phyloP scores from a whole-genome alignment of 1,140 invertebrate species.

The Maconellicoccus hirsutus region DNA sequence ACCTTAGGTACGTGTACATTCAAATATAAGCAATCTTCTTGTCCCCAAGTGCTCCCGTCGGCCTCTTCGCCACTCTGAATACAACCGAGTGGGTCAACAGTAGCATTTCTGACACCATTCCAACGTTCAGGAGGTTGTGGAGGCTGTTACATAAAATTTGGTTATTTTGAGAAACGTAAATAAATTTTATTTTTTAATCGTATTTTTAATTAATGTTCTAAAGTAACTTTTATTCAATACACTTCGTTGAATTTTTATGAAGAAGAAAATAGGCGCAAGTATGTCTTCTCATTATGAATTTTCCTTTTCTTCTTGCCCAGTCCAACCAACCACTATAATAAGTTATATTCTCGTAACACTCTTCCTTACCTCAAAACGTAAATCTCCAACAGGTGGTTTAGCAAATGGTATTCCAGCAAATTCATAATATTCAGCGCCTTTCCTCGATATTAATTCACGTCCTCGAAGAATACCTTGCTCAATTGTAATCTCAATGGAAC shows the following conservation, averaged over 20 bases:
- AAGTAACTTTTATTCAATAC: no score
- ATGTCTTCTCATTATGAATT: no score
- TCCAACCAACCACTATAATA: no score
- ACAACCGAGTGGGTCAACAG: neutral
- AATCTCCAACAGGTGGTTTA: constrained; percentile 35
- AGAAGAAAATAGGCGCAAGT: no score
- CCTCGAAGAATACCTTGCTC: constrained; percentile 37
- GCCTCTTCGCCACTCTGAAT: neutral
- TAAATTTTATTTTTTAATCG: no score
- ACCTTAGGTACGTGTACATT: constrained; percentile 48
- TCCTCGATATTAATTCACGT: constrained; percentile 33
- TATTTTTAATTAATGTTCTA: no score
- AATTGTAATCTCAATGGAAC: no score
- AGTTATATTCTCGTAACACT: neutral
- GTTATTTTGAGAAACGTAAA: neutral
- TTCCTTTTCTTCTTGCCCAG: no score
- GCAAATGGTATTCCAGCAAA: constrained; percentile 47
- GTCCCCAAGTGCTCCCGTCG: neutral
- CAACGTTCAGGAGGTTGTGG: neutral
- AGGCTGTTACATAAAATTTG: no score
- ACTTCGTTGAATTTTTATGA: no score
- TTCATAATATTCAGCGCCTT: constrained; percentile 39
- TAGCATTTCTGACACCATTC: neutral
- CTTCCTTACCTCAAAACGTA: constrained; percentile 35
- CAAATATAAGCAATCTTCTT: constrained; percentile 50